Base-by-base conservation (phyloP, 1,140 invertebrate genomes). In the Drosophila burlai region DNA sequence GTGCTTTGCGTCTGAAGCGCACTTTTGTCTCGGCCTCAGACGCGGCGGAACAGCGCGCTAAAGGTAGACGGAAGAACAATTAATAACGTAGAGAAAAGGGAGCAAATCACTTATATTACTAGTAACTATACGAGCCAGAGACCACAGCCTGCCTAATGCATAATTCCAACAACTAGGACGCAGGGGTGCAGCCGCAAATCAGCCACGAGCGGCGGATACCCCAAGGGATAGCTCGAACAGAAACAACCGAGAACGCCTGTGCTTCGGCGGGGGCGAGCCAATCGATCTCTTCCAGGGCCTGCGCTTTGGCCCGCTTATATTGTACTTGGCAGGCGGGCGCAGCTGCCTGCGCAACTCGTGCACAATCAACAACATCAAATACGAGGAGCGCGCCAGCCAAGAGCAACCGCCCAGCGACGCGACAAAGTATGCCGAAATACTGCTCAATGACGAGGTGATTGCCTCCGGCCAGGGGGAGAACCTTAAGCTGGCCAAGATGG, bases 11-110 rank as follows among this genome's bases (percentile, higher is more conserved):
- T 81, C 87, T 96, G 11, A 95, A 97, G 83, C 93, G 96, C 61
- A 97, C 96, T 1, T 97, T 97, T 93, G 95, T 97, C 0, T 93
- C 95, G 80, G 97, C 96, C 21, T 97, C 96, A 24, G 96, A 96
- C 83, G 97, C 96, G 24, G 96, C 96, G 3, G 96, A 95, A 93
- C 94, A 95, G 62, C 96, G 96, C 93, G 95, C 90, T 78, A 95
- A 94, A 95, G 94, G 94, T 95, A 95, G 93, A 94, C 78, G 90
- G 18, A 94, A 91, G 49, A 85, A 89, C 36, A 78, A 76, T 49
- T 80, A 90, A 59, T 64, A 55, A 18, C 43, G 34, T 63, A 50
- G 21, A 42, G 54, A 52, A 18, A 18, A 18, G 31, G 38, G 40
- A 62, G 81, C 55, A 74, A 65, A 72, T 68, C 52, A 62, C 68